These are phyloP conservation scores for Poeciliopsis paucimaculata DNA, from an alignment of 2,797 vertebrate genomes.

Conservation along the genomic window DNA sequence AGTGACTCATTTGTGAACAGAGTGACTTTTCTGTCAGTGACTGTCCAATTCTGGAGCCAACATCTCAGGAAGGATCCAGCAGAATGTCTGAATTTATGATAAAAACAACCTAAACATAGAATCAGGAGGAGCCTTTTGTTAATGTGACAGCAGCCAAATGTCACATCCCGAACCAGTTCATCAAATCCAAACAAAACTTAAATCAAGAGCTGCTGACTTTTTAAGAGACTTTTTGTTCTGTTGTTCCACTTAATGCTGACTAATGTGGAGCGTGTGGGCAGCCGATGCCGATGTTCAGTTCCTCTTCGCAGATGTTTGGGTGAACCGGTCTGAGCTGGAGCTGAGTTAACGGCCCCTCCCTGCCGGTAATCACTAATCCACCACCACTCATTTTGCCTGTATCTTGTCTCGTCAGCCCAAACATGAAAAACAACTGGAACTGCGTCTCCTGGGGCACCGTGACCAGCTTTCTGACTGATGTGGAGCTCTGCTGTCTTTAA, in stretches of 20 bases:
- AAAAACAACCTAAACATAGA: constrained; percentile 34
- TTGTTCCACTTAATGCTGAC: constrained; percentile 45
- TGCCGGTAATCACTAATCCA: constrained; percentile 40
- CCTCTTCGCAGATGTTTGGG: constrained; percentile 59
- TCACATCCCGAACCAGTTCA: constrained; percentile 9
- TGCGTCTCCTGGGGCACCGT: not conserved
- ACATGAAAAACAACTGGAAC: not conserved
- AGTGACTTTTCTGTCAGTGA: not conserved
- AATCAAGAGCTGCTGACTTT: constrained; percentile 27
- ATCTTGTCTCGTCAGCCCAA: constrained; percentile 1
- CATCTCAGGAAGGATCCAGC: constrained; percentile 9
- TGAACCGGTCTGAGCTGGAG: constrained; percentile 76
- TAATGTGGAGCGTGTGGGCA: constrained; percentile 59
- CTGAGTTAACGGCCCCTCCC: constrained; percentile 56
- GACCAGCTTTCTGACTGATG: not conserved
- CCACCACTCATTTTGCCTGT: constrained; percentile 7
- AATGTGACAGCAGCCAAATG: constrained; percentile 39
- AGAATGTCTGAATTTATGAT: constrained; percentile 6
- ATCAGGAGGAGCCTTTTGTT: constrained; percentile 34
- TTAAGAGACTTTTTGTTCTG: constrained; percentile 6
- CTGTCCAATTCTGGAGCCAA: not conserved
- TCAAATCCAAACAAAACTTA: constrained; percentile 3
- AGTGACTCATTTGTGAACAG: constrained; percentile 15
- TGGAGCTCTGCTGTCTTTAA: not conserved
- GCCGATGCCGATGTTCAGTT: constrained; percentile 65